phyloP scores from a whole-genome alignment of 2,888 invertebrate genomes.

The Drosophila longiperda region DNA sequence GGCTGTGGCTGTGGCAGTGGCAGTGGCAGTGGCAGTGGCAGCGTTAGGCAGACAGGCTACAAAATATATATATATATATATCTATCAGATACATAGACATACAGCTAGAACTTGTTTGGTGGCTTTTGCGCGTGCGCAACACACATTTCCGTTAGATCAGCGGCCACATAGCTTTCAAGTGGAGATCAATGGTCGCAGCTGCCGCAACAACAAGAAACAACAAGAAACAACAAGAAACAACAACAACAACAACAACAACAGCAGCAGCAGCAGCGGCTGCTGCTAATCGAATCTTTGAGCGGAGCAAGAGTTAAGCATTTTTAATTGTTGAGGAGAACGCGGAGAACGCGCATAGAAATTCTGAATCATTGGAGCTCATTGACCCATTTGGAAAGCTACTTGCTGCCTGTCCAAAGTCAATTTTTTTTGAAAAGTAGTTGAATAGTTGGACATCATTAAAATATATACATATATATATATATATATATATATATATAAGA shows the following conservation, averaged over 20 bases:
- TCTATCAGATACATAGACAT: conserved; percentile 46
- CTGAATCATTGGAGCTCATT: conserved; percentile 75
- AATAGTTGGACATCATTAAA: conserved; percentile 58
- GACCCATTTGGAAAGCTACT: conserved; percentile 58
- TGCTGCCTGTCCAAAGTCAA: conserved; percentile 15
- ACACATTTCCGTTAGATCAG: conserved; percentile 59
- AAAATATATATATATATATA: conserved; percentile 23
- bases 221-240: too few relatives aligned
- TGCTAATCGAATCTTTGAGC: conserved; percentile 58
- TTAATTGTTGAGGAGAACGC: conserved; percentile 48
- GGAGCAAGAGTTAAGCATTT: conserved; percentile 45
- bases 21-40: background rate
- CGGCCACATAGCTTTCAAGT: conserved; percentile 23
- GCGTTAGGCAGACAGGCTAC: conserved; percentile 11
- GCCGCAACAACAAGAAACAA: conserved; percentile 5
- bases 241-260: background rate
- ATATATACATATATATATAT: conserved; percentile 6
- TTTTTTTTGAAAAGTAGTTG: conserved; percentile 48
- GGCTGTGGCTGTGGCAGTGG: background rate
- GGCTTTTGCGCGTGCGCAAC: conserved; percentile 66
- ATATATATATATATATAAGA: background rate
- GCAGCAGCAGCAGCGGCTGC: conserved; percentile 6
- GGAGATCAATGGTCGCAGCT: conserved; percentile 60
- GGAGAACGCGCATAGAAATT: conserved; percentile 48
- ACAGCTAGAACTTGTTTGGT: conserved; percentile 52